Conservation (phyloP, 2,888 invertebrate genomes). For the Laspeyria flexula region DNA sequence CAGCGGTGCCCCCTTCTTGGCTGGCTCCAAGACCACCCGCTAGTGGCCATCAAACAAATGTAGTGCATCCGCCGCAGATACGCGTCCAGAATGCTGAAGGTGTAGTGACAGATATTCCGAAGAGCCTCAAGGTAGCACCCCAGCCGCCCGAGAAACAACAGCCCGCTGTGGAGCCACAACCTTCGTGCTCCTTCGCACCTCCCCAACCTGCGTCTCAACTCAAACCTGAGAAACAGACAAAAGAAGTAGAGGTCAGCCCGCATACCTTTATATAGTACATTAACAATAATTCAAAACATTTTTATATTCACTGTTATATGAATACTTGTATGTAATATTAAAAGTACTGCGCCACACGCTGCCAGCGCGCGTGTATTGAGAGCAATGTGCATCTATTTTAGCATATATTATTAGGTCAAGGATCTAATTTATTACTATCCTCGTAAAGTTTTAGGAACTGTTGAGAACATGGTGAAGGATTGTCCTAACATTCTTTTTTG, state of each 20-base stretch:
- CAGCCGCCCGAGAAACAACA: constrained; percentile 50
- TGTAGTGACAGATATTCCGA: constrained; percentile 50
- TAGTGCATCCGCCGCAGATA: constrained; percentile 66
- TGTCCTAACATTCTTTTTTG: constrained; percentile 7
- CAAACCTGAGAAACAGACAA: constrained; percentile 70
- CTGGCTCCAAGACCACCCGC: constrained; percentile 55
- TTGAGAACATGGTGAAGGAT: constrained; percentile 16
- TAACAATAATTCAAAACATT: constrained; percentile 39
- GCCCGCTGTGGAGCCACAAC: constrained; percentile 63
- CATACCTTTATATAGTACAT: constrained; percentile 40
- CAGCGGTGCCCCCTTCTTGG: constrained; percentile 79
- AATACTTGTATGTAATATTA: constrained; percentile 50
- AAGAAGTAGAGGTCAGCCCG: constrained; percentile 83
- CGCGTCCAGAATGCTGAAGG: constrained; percentile 65
- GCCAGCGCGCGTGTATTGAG: constrained; percentile 70
- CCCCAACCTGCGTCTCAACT: constrained; percentile 62
- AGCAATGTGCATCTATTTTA: constrained; percentile 81
- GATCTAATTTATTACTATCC: constrained; percentile 62
- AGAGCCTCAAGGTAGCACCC: constrained; percentile 53
- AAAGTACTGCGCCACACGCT: constrained; percentile 67
- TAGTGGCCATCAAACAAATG: constrained; percentile 46
- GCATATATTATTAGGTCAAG: constrained; percentile 81
- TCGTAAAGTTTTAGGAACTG: constrained; percentile 35
- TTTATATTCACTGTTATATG: constrained; percentile 34
- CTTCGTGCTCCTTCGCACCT: constrained; percentile 75